Base-by-base conservation (phyloP, 2,113 vertebrate species). In the Nothobranchius furzeri region DNA sequence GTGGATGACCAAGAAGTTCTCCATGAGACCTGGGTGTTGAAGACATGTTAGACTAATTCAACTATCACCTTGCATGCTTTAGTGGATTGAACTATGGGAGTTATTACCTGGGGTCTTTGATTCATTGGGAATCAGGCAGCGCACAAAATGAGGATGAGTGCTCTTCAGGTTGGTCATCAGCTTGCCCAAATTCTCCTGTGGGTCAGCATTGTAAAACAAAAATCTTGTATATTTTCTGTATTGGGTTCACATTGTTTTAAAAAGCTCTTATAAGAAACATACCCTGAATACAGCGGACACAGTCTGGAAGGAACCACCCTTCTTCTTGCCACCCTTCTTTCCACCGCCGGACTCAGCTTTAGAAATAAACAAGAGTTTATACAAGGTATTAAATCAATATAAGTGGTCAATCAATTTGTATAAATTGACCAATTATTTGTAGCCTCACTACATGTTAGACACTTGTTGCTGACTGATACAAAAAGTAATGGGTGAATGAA, bases 301-400 rank as follows among this genome's bases (percentile, higher is more conserved):
- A 40, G 83, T 88, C 60, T 85, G 81, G 74, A 88, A 86, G 53
- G 84, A 88, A 40, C 84, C 86, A 54, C 86, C 86, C 76, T 88
- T 88, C 75, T 88, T 88, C 57, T 87, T 87, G 4, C 79, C 83
- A 40, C 47, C 82, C 58, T 84, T 84, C 52, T 80, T 84, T 4
- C 92, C 92, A 61, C 76, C 83, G 35, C 92, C 92, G 57, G 73
- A 50, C 12, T 59, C 57, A 25, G 57, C 40, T 45, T 6, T 49
- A 9, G 37, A 49, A 45, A 12, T 11, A 45, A 45, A 45, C 2
- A 11, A 45, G 9, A 45, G 4, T 45, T 45, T 45, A 2, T 8
- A 40, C 9, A 45, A 45, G 2, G 1, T 11, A 45, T 45, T 8
- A 9, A 11, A 45, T 45, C 1, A 4, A 45, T 12, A 12, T 2